Base-by-base conservation (phyloP, 2,888 invertebrate genomes). In the Calameuta pallipes region DNA sequence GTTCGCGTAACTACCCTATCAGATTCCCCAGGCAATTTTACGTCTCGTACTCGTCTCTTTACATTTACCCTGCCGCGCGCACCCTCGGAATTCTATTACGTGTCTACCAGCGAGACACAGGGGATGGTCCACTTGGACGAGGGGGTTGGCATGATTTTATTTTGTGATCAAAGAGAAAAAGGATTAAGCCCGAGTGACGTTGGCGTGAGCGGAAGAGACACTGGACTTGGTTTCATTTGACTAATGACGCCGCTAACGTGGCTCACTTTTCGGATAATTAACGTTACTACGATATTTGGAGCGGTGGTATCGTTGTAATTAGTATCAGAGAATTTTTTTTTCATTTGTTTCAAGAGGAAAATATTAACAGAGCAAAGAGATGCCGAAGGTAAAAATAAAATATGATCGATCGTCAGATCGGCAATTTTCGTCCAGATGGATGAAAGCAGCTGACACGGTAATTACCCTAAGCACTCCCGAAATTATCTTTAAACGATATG, bases 401-500 rank as follows among this genome's bases (percentile, higher is more conserved):
- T 73, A 78, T 37, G 36, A 73, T 76, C 75, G 31, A 31, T 56
- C 56, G 1, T 56, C 69, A 77, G 85, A 84, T 79, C 83, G 68
- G 71, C 76, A 71, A 84, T 85, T 82, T 83, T 71, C n/a, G 56
- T 74, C 33, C 34, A 56, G 23, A 56, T 23, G 71, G 31, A 31
- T 71, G 78, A 85, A 75, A 23, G 56, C 86, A 82, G 79, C 82
- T 85, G 85, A 86, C 83, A 85, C 78, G 69, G 78, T 81, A 83
- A 85, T 85, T 85, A 86, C 81, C 56, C 23, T 56, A 56, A 56
- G 56, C 56, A 23, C 80, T 77, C 75, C 84, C 77, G 76, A 82
- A 81, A 84, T 82, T 82, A 84, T 84, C 85, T 83, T 80, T 75
- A 82, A 83, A 83, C 82, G 84, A 86, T 84, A 86, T 86, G 87